Evolutionary conservation across 2,113 vertebrate species (phyloP).

Genomic region (Ibidorhyncha struthersii): DNA sequence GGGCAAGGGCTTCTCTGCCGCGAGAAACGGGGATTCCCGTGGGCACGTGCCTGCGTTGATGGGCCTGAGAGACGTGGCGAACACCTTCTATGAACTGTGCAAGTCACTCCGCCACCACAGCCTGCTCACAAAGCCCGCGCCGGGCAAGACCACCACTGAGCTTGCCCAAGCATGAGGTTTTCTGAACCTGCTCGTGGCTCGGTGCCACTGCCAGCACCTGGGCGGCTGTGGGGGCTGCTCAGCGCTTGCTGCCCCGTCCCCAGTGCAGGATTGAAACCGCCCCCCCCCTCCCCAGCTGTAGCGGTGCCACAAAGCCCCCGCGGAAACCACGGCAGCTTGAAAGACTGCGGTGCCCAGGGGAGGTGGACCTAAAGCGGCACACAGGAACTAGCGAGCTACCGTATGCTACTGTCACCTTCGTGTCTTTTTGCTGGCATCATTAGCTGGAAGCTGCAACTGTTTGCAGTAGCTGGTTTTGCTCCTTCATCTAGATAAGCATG

Average conservation of each 20-base stretch:
- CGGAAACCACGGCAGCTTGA: neutral
- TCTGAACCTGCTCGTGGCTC: neutral
- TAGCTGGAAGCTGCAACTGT: neutral
- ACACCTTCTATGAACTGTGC: accelerated
- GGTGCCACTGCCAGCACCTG: neutral
- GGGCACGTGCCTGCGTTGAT: no score
- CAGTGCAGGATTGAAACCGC: neutral
- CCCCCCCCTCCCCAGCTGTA: accelerated
- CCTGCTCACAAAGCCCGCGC: accelerated
- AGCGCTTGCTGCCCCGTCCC: neutral
- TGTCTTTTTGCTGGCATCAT: neutral
- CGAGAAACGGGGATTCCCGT: neutral
- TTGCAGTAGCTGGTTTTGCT: neutral
- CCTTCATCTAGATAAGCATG: neutral
- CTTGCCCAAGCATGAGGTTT: neutral
- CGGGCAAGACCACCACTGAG: accelerated
- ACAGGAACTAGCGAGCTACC: accelerated
- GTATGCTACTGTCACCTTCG: accelerated
- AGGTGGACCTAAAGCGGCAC: neutral
- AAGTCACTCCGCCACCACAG: accelerated
- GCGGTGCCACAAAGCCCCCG: neutral
- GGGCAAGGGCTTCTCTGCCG: neutral
- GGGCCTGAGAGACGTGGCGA: accelerated
- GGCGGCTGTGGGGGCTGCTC: neutral
- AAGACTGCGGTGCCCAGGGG: accelerated